Evolutionary conservation across 2,797 vertebrate genomes (phyloP), one percentile per base, ranked within the genome.

Genomic region (Semaprochilodus insignis): DNA sequence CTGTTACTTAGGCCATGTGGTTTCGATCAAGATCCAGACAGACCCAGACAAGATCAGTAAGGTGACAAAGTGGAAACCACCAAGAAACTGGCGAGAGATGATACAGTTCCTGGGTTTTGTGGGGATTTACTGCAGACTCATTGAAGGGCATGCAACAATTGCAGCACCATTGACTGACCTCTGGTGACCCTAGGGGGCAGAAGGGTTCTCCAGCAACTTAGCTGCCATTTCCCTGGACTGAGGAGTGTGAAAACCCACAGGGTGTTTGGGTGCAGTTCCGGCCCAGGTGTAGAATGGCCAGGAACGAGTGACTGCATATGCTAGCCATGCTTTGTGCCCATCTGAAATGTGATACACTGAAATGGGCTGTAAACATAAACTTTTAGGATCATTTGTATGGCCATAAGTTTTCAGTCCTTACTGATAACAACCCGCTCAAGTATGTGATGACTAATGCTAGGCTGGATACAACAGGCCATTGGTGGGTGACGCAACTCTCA

Each of bases 391-490:
- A n/a, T n/a, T n/a, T n/a, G n/a, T n/a, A n/a, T n/a, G n/a, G n/a
- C n/a, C n/a, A n/a, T n/a, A n/a, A n/a, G n/a, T n/a, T n/a, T n/a
- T n/a, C n/a, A n/a, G 48, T 88, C 7, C 66, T 70, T 8, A 89
- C 36, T 40, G 36, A 40, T 40, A 40, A 40, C 36, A 40, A 40
- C 36, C 36, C 36, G 0, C 78, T 87, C 21, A 60, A 88, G 23
- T 87, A 85, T 79, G 83, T 86, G 1, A 85, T 87, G 86, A 57
- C 74, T 15, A n/a, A 75, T 1, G 81, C 83, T 2, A 90, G 84
- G 71, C 73, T 88, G 0, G 67, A 87, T 51, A 81, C 83, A 14
- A 88, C 83, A 0, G 77, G 66, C 7, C 85, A 85, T 66, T 21
- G 31, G 0, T 90, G 86, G 87, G 81, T 86, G 15, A 79, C 85